Percentiles rank a stretch among this genome's conserved stretches.
Conservation (phyloP, 2,797 vertebrate species). For the Masticophis lateralis region DNA sequence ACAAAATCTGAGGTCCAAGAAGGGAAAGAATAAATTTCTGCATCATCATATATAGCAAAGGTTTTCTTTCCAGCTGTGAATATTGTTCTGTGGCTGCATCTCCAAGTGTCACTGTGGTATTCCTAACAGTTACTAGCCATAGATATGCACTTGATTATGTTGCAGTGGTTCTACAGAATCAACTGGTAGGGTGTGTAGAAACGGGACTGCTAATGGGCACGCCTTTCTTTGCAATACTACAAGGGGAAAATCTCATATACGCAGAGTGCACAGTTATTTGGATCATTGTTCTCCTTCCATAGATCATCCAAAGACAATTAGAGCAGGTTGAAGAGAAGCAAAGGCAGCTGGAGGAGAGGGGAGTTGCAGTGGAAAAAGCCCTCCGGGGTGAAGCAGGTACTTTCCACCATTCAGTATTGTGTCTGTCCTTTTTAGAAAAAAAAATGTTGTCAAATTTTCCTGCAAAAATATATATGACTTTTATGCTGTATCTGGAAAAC, state of each 20-base stretch:
- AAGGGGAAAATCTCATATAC: neutral
- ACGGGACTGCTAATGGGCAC: neutral
- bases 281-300: neutral
- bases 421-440: slow-evolving; percentile 21
- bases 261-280: neutral
- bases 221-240: neutral
- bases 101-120: neutral
- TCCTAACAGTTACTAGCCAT: neutral
- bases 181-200: neutral
- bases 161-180: neutral
- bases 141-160: neutral
- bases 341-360: slow-evolving; percentile 92
- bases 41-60: neutral
- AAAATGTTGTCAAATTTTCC: slow-evolving; percentile 36
- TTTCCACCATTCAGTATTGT: neutral
- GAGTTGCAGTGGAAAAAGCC: slow-evolving; percentile 96
- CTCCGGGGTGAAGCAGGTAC: slow-evolving; percentile 99
- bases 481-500: slow-evolving; percentile 27
- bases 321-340: slow-evolving; percentile 99
- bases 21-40: neutral
- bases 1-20: neutral
- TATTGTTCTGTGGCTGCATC: neutral
- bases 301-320: slow-evolving; percentile 99
- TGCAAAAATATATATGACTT: slow-evolving; percentile 37
- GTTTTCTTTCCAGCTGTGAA: neutral